Evolutionary conservation across 1,140 invertebrate genomes (phyloP), one percentile per base, ranked within the genome.

Genomic region (Aphidius gifuensis): DNA sequence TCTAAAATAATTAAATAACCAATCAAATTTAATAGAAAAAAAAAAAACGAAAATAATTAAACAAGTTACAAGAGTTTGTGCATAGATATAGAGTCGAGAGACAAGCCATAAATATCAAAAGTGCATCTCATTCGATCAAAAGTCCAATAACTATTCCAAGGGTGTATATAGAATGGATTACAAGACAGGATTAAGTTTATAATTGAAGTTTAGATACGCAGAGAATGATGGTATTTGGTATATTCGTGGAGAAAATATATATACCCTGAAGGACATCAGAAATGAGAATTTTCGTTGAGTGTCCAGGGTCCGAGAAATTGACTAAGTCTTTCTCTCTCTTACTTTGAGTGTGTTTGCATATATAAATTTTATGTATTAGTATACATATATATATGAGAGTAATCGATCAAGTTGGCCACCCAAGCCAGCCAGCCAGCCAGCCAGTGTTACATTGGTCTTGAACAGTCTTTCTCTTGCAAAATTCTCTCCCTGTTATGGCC

Each of bases 351-450:
- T 32, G 51, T 40, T 23, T 39, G 23, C 21, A 38, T 61, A 21
- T 54, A 23, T 32, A 38, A 32, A 32, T 32, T 32, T 32, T 32
- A 38, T 38, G 66, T 64, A 65, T 16, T 16, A 16, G 16, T 69
- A 69, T 68, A 62, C 65, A 67, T 66, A 65, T 66, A 55, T 67
- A 70, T 71, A 67, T 71, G 72, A 71, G 16, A 61, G 69, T 71
- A 72, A 74, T 74, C 73, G 73, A 74, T 74, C 73, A 74, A 67
- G 45, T 47, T 62, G 66, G 66, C 71, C 68, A 73, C 67, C 71
- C 70, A 32, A 32, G 23, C 65, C 69, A 66, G 67, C 23, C 23
- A 32, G 4, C 23, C 23, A 32, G 66, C 68, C 69, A 64, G 64
- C 58, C 65, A 64, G 67, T 66, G 64, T 72, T 62, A 67, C 63